phyloP scores from a whole-genome alignment of 2,797 vertebrate genomes.

The Smutsia temminckii region DNA sequence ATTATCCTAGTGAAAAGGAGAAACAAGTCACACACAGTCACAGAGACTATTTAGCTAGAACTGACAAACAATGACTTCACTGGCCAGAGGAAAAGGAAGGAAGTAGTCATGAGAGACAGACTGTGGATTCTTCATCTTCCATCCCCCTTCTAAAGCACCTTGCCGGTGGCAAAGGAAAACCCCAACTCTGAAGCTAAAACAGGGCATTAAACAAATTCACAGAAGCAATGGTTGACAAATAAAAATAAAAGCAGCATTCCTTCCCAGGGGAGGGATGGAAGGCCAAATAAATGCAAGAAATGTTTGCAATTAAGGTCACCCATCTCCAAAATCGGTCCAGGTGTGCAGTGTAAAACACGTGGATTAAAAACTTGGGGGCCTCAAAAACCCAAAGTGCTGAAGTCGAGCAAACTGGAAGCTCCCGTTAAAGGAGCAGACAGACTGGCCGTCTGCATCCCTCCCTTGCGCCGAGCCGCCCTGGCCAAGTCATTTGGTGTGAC shows the following conservation, averaged over 20 bases:
- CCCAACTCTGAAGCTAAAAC: accelerated
- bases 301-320: background rate
- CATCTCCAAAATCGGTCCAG: background rate
- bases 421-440: accelerated
- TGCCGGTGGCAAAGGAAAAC: accelerated
- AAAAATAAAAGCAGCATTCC: accelerated
- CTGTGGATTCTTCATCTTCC: accelerated
- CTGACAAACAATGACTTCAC: background rate
- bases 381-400: accelerated
- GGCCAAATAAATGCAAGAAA: background rate
- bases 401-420: accelerated
- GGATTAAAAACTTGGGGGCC: accelerated
- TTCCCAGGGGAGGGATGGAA: accelerated
- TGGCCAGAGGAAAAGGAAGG: background rate
- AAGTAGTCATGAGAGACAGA: accelerated
- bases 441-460: accelerated
- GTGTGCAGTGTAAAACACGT: accelerated
- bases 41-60: accelerated
- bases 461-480: accelerated
- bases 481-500: accelerated
- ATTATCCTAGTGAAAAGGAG: background rate
- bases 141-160: accelerated
- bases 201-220: accelerated
- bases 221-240: accelerated
- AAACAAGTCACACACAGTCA: background rate